Evolutionary conservation across 2,113 vertebrate species (phyloP).

Genomic region (Egretta garzetta): DNA sequence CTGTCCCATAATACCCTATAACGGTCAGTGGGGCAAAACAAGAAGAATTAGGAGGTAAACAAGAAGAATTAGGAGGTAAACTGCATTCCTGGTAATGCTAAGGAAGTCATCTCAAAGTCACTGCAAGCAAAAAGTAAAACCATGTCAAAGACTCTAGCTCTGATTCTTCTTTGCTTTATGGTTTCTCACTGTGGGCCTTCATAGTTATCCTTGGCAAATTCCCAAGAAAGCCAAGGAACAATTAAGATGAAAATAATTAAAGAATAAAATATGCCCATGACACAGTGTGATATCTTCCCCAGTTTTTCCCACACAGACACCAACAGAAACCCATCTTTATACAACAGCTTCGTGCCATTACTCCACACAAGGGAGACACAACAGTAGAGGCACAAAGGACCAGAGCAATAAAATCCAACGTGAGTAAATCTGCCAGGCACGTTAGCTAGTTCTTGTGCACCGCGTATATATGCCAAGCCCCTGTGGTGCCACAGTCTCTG

Average conservation of each 20-base stretch:
- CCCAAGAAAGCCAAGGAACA: background rate
- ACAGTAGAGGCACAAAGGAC: background rate
- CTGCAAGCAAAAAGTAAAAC: background rate
- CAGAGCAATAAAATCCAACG: background rate
- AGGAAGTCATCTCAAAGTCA: background rate
- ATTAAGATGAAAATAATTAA: background rate
- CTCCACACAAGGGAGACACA: background rate
- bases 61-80: background rate
- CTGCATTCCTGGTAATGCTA: background rate
- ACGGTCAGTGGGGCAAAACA: background rate
- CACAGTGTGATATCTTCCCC: background rate
- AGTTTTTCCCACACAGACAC: accelerated
- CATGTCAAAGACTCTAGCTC: background rate
- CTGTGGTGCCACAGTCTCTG: background rate
- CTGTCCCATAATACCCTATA: conserved; percentile 79
- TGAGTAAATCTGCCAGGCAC: background rate
- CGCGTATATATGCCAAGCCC: background rate
- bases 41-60: background rate
- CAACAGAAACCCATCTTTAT: background rate
- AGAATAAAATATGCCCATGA: background rate
- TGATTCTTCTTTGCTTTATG: background rate
- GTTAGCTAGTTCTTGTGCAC: background rate
- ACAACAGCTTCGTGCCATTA: background rate
- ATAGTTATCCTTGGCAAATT: background rate
- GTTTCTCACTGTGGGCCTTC: background rate